Evolutionary conservation across 2,888 invertebrate species (phyloP).

Genomic region (Thymelicus lineola): DNA sequence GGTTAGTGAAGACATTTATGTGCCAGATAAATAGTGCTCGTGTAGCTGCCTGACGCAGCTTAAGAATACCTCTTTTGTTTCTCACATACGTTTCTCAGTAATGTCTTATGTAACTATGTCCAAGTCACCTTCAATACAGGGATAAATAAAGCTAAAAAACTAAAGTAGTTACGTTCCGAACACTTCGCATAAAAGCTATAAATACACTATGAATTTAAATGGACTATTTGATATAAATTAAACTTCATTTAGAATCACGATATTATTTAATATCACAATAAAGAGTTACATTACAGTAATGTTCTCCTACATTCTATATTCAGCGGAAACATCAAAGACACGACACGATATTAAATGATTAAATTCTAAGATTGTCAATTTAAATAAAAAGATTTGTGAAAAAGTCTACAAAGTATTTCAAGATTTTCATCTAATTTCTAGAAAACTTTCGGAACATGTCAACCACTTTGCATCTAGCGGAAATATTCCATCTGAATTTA

Average conservation of each 20-base stretch:
- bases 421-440: not conserved
- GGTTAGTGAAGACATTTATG: too few relatives aligned
- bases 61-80: too few relatives aligned
- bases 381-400: constrained; percentile 1
- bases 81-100: too few relatives aligned
- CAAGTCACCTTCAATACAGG: too few relatives aligned
- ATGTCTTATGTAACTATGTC: too few relatives aligned
- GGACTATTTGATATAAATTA: constrained; percentile 23
- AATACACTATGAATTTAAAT: too few relatives aligned
- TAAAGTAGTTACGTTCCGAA: too few relatives aligned
- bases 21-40: too few relatives aligned
- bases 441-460: not conserved
- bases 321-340: not conserved
- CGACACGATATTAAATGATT: constrained; percentile 22
- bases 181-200: too few relatives aligned
- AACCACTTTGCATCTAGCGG: not conserved
- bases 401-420: not conserved
- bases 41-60: too few relatives aligned
- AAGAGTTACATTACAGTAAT: constrained; percentile 58
- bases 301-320: constrained; percentile 36
- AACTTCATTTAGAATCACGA: constrained; percentile 49
- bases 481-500: not conserved
- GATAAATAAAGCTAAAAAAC: too few relatives aligned
- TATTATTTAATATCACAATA: constrained; percentile 75
- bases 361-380: not conserved